phyloP scores from a whole-genome alignment of 2,797 vertebrate species.

The Momotus momota region DNA sequence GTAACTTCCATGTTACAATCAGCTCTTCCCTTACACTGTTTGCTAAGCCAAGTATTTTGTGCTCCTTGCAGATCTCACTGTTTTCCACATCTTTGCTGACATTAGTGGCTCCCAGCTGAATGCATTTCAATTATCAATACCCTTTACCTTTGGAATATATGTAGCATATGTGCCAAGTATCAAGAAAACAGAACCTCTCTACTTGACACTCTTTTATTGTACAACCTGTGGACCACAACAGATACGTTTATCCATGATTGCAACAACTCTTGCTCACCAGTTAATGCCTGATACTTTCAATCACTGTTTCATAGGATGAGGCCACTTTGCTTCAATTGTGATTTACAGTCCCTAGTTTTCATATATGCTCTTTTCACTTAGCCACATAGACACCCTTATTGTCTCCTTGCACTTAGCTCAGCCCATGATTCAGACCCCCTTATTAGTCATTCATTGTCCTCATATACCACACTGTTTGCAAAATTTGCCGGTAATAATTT shows the following conservation, averaged over 20 bases:
- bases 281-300: background rate
- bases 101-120: background rate
- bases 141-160: background rate
- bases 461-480: background rate
- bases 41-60: background rate
- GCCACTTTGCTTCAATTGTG: background rate
- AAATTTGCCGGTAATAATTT: background rate
- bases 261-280: background rate
- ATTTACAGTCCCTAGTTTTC: background rate
- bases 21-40: background rate
- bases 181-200: background rate
- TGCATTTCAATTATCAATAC: background rate
- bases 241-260: background rate
- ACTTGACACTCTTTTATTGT: background rate
- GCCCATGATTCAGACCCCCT: background rate
- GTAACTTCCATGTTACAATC: rapidly evolving
- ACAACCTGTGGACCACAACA: background rate
- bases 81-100: background rate
- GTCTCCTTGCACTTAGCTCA: background rate
- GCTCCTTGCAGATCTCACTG: background rate
- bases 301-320: background rate
- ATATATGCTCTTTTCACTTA: background rate
- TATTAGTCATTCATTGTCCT: background rate
- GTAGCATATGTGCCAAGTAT: background rate
- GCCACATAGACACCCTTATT: background rate